Base-by-base conservation (phyloP, 2,797 vertebrate species). In the Columba guinea region DNA sequence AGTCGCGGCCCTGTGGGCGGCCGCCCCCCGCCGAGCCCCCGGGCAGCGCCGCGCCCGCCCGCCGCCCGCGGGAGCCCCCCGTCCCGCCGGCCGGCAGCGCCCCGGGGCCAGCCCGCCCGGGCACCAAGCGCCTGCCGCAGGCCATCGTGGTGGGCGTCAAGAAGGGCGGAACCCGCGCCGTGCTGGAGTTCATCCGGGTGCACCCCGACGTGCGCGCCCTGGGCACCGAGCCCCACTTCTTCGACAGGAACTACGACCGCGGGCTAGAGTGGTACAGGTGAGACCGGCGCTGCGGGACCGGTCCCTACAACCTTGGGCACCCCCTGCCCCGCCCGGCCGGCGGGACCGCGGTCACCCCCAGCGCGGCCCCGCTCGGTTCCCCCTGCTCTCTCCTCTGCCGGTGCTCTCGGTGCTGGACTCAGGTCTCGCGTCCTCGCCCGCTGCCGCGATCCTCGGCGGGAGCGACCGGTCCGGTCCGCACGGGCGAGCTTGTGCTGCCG, bases 191-290 rank as follows among this genome's bases (percentile, higher is more conserved):
- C 97, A 99, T 99, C 97, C 98, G 99, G 79, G 99, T 98, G 96
- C 99, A 99, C 97, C 99, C 99, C 89, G 99, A 99, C 97, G 99
- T 99, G 96, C 98, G 99, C 94, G 99, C 99, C 3, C 96, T 99
- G 85, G 99, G 99, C 85, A 99, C 99, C 7, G 99, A 99, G 97
- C 98, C 99, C 35, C 99, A 99, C 98, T 99, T 99, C 98, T 99
- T 99, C 97, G 99, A 99, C 97, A 97, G 99, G 81, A 99, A 99
- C 98, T 99, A 99, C 96, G 98, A 99, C 90, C 97, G 98, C 87
- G 99, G 99, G 74, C 97, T 99, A 94, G 99, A 99, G 95, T 99
- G 99, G 99, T 99, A 99, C 99, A 99, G 99, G 99, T 99, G 98
- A 98, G 99, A 48, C 56, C 58, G 39, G 39, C 65, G 63, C 39